Conservation (phyloP, 2,113 vertebrate species). For the Chrysochloris asiatica region DNA sequence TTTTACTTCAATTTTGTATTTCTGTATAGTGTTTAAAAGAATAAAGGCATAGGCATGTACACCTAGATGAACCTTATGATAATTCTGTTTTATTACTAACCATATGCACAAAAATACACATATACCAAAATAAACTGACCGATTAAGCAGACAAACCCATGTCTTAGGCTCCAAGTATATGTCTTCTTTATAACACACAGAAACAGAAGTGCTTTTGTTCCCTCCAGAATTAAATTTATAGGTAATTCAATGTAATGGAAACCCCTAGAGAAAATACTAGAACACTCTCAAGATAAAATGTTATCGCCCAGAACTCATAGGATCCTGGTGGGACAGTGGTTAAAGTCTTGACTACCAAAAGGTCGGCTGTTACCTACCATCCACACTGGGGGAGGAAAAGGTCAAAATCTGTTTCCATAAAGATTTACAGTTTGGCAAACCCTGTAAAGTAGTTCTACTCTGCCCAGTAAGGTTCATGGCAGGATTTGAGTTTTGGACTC, state of each 20-base stretch:
- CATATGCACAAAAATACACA: not conserved
- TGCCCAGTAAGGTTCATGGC: too few species aligned
- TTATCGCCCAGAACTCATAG: not conserved
- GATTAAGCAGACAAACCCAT: not conserved
- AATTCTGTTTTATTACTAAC: not conserved
- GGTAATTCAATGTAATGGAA: not conserved
- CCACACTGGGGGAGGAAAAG: too few species aligned
- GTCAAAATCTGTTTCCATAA: too few species aligned
- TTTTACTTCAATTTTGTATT: not conserved
- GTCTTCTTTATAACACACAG: not conserved
- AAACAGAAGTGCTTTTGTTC: not conserved
- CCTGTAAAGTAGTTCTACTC: too few species aligned
- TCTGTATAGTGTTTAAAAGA: not conserved
- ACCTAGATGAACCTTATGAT: not conserved
- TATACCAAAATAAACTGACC: too few species aligned
- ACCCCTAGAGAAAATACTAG: not conserved
- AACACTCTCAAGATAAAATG: not conserved
- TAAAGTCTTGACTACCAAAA: too few species aligned
- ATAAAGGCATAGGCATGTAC: not conserved
- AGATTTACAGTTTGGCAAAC: too few species aligned
- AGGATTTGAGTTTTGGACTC: too few species aligned
- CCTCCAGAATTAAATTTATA: not conserved
- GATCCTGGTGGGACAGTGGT: too few species aligned
- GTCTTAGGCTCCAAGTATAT: not conserved
- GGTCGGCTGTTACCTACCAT: too few species aligned